Evolutionary conservation across 1,140 invertebrate genomes (phyloP).

Genomic region (Antheraea pernyi): DNA sequence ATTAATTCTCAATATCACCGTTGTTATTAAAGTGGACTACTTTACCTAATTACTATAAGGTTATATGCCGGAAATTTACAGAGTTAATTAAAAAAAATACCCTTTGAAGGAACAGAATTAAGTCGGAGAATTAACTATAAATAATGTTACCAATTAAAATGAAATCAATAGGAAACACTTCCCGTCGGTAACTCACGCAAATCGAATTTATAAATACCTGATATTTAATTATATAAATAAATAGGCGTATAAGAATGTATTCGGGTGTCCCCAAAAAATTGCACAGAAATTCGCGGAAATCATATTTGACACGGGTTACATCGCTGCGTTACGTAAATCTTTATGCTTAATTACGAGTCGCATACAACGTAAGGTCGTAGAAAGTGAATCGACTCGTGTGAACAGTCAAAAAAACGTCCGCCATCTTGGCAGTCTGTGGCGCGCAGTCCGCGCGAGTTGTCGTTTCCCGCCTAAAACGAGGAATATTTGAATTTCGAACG

Average conservation of each 20-base stretch:
- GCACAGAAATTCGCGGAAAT: conserved; percentile 48
- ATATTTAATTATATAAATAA: background rate
- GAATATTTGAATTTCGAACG: conserved; percentile 48
- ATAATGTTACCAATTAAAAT: background rate
- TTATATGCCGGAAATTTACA: background rate
- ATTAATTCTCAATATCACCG: too few relatives aligned
- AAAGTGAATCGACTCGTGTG: conserved; percentile 77
- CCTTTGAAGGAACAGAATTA: background rate
- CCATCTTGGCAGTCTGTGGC: conserved; percentile 73
- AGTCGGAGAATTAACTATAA: background rate
- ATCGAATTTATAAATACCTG: conserved; percentile 18
- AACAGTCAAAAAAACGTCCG: conserved; percentile 71
- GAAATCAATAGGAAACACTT: conserved; percentile 5
- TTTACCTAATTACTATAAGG: too few relatives aligned
- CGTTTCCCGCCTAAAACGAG: conserved; percentile 60
- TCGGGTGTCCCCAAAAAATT: conserved; percentile 21
- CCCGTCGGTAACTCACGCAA: background rate
- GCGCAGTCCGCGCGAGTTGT: conserved; percentile 58
- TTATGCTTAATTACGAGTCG: conserved; percentile 73
- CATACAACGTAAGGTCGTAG: conserved; percentile 76
- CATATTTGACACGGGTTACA: conserved; percentile 61
- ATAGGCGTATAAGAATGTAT: background rate
- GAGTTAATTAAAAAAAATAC: background rate
- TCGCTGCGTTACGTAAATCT: conserved; percentile 68
- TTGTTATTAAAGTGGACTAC: too few relatives aligned